A percentile compares a stretch with the other conserved stretches of the same genome.
Evolutionary conservation across 1,140 invertebrate species (phyloP).

Genomic region (Charaxes varanes): DNA sequence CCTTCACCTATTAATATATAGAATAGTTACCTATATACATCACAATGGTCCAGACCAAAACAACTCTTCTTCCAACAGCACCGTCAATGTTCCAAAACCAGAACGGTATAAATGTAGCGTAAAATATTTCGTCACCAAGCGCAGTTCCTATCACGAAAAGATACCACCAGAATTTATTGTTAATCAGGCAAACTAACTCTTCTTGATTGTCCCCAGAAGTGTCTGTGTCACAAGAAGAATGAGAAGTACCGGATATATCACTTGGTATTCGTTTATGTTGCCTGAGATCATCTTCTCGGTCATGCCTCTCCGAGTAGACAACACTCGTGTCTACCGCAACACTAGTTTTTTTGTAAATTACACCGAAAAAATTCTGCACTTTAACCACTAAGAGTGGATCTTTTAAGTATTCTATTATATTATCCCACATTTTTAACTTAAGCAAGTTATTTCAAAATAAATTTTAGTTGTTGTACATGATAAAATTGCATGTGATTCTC

Average conservation of each 20-base stretch:
- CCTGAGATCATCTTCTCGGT: conserved; percentile 38
- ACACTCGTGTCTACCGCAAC: conserved; percentile 34
- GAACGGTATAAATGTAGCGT: conserved; percentile 90
- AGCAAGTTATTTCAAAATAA: no score
- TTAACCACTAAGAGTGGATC: conserved; percentile 80
- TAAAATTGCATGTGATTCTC: no score
- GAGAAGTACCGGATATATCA: conserved; percentile 51
- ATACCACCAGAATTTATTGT: conserved; percentile 91
- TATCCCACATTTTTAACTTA: conserved; percentile 59
- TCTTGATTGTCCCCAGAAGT: conserved; percentile 45
- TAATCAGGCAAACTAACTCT: conserved; percentile 69
- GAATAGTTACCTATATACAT: conserved; percentile 92
- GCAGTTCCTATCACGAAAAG: conserved; percentile 88
- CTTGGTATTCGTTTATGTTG: conserved; percentile 49
- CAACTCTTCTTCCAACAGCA: conserved; percentile 84
- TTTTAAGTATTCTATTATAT: conserved; percentile 77
- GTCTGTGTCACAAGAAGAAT: conserved; percentile 52
- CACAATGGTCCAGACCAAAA: conserved; percentile 88
- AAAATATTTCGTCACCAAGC: conserved; percentile 92
- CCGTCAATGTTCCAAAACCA: conserved; percentile 95
- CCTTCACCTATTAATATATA: no score
- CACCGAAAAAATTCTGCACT: conserved; percentile 83
- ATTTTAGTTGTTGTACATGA: no score
- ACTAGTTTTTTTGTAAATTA: conserved; percentile 68
- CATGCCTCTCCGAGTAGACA: conserved; percentile 38